phyloP scores from a whole-genome alignment of 2,888 invertebrate genomes.

The Thymelicus sylvestris region DNA sequence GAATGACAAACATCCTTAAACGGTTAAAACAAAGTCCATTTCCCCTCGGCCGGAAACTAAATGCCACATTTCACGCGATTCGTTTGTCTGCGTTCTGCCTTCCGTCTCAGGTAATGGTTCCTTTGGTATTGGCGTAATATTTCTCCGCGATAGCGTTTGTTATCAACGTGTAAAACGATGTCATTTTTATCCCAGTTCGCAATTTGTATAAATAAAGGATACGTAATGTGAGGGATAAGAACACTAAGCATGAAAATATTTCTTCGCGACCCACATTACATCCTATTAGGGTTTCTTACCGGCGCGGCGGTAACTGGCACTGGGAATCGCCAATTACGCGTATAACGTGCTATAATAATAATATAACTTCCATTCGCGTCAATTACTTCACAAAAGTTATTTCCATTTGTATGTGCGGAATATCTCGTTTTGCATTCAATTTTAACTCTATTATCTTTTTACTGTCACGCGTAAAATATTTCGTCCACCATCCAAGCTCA shows the following conservation, averaged over 20 bases:
- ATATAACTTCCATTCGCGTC: conserved; percentile 9
- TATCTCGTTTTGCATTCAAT: neutral
- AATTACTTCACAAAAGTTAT: conserved; percentile 7
- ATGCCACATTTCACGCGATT: conserved; percentile 57
- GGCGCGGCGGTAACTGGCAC: conserved; percentile 27
- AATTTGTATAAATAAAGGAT: conserved; percentile 47
- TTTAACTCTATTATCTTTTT: neutral
- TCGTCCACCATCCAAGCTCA: no score
- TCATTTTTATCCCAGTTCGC: conserved; percentile 60
- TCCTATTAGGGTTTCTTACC: conserved; percentile 31
- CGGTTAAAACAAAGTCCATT: conserved; percentile 17
- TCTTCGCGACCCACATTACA: conserved; percentile 31
- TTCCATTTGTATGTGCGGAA: neutral
- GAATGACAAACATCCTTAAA: conserved; percentile 52
- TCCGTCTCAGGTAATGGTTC: conserved; percentile 66
- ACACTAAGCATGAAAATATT: conserved; percentile 30
- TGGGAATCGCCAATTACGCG: conserved; percentile 31
- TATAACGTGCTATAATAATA: conserved; percentile 11
- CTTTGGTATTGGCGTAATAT: conserved; percentile 73
- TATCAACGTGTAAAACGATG: conserved; percentile 63
- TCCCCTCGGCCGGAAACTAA: conserved; percentile 46
- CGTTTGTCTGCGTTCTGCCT: conserved; percentile 65
- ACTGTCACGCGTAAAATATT: no score
- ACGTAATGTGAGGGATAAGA: conserved; percentile 30
- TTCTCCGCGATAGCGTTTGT: conserved; percentile 69